Percentiles rank a stretch among this genome's conserved stretches.
phyloP scores from a whole-genome alignment of 2,888 invertebrate species.

The Cybosia mesomella region DNA sequence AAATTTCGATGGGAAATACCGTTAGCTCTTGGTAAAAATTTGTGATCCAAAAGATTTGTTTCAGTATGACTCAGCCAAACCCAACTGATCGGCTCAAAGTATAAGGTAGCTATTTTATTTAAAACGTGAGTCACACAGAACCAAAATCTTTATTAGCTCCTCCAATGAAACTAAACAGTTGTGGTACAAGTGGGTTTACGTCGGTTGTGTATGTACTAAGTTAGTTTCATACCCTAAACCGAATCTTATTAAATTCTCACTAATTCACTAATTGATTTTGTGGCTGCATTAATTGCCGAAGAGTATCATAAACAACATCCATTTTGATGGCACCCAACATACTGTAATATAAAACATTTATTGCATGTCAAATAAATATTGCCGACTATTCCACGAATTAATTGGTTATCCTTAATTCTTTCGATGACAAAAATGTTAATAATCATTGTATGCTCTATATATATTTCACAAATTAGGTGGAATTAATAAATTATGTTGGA shows the following conservation, averaged over 20 bases:
- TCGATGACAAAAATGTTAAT: slow-evolving; percentile 81
- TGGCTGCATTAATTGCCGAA: slow-evolving; percentile 23
- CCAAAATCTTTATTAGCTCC: not conserved
- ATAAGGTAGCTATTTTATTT: slow-evolving; percentile 1
- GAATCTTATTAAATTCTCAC: too few relatives aligned
- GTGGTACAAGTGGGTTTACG: not conserved
- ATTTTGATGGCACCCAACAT: slow-evolving; percentile 31
- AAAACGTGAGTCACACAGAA: not conserved
- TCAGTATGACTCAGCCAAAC: not conserved
- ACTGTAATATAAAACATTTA: slow-evolving; percentile 47
- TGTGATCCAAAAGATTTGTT: not conserved
- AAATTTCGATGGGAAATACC: not conserved
- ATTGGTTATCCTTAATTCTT: slow-evolving; percentile 71
- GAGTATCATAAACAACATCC: slow-evolving; percentile 34
- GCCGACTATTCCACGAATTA: slow-evolving; percentile 61
- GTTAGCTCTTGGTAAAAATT: not conserved
- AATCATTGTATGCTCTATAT: slow-evolving; percentile 66
- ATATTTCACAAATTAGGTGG: slow-evolving; percentile 77
- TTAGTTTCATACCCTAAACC: not conserved
- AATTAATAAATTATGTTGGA: slow-evolving; percentile 76
- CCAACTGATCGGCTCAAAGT: not conserved
- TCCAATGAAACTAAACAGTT: not conserved
- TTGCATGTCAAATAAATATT: slow-evolving; percentile 48
- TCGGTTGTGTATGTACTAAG: not conserved
- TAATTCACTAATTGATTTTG: not conserved